Percentiles rank a stretch among this genome's conserved stretches.
These are phyloP conservation scores for Phasianus colchicus DNA, from an alignment of 2,113 vertebrate genomes.

Conservation along the genomic window DNA sequence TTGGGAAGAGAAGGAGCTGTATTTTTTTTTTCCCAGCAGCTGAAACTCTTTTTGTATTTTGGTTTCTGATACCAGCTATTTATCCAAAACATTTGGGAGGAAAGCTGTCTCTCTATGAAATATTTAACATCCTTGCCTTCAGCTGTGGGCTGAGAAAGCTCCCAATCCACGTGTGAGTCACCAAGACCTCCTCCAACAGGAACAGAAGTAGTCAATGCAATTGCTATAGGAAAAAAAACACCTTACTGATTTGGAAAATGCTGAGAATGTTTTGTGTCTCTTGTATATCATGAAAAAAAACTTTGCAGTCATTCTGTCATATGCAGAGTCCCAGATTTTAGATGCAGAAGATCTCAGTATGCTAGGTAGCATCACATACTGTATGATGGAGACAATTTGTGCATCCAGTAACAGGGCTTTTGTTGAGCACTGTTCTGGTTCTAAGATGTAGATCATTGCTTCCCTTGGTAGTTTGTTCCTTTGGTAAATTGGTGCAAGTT, in stretches of 20 bases:
- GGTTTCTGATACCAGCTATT: slow-evolving; percentile 54
- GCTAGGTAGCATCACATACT: background rate
- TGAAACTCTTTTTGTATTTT: slow-evolving; percentile 61
- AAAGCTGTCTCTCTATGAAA: slow-evolving; percentile 68
- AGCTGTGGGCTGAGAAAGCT: slow-evolving; percentile 65
- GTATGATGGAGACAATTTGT: background rate
- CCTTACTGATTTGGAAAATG: slow-evolving; percentile 16
- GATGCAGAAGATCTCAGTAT: background rate
- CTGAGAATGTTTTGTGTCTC: background rate
- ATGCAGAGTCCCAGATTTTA: background rate
- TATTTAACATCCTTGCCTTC: slow-evolving; percentile 67
- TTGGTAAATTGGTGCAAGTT: background rate
- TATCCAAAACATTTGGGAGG: slow-evolving; percentile 65
- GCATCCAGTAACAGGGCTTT: background rate
- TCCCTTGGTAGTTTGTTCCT: background rate
- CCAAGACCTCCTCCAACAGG: slow-evolving; percentile 35
- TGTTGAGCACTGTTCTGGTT: background rate
- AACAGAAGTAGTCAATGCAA: slow-evolving; percentile 45
- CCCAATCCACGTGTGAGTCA: slow-evolving; percentile 70
- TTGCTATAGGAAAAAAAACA: background rate
- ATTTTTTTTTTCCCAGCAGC: slow-evolving; percentile 34
- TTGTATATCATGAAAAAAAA: rapidly evolving
- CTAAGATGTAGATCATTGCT: background rate
- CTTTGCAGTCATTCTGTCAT: background rate
- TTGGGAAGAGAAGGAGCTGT: background rate